Evolutionary conservation across 2,113 vertebrate species (phyloP).

Genomic region (Cebidichthys violaceus): DNA sequence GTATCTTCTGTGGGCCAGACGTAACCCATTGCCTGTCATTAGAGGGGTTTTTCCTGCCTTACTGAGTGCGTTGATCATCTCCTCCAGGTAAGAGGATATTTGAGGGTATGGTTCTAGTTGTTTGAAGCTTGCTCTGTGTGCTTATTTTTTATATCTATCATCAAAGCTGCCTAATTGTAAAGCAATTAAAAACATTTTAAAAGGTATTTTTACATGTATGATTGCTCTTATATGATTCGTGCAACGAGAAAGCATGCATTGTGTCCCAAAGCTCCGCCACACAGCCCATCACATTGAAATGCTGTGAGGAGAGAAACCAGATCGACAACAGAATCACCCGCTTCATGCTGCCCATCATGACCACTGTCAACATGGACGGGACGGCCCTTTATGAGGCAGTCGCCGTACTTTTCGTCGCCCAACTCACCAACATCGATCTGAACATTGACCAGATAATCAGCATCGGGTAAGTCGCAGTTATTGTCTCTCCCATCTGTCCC

Average conservation of each 20-base stretch:
- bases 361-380: constrained; percentile 22
- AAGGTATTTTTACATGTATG: background rate
- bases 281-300: background rate
- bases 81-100: background rate
- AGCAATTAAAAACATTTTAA: no score
- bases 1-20: background rate
- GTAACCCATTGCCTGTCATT: background rate
- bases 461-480: background rate
- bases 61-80: background rate
- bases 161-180: background rate
- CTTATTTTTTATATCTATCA: background rate
- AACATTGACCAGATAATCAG: background rate
- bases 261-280: constrained; percentile 16
- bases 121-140: background rate
- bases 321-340: background rate
- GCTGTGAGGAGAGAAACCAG: background rate
- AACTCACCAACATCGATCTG: background rate
- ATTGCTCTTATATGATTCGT: background rate
- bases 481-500: background rate
- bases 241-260: background rate
- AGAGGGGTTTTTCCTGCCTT: background rate
- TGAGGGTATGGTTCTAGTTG: background rate
- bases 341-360: constrained; percentile 39
- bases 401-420: background rate
- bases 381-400: constrained; percentile 29